These are phyloP conservation scores for Netelia inedita DNA, from an alignment of 2,888 invertebrate genomes.

Conservation along the genomic window DNA sequence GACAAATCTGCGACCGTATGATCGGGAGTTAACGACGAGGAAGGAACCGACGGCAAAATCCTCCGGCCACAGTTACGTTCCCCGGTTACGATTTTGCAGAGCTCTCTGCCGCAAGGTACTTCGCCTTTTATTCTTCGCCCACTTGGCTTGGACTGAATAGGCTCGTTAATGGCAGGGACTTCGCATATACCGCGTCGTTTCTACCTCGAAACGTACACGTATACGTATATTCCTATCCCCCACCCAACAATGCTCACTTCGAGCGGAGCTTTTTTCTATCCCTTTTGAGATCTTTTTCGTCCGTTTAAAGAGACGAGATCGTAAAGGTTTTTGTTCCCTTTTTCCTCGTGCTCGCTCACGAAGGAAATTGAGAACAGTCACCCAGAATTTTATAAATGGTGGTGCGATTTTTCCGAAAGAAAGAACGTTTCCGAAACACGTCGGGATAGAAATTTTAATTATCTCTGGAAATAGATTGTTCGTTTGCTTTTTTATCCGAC, in stretches of 20 bases:
- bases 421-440: too few relatives aligned
- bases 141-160: conserved; percentile 67
- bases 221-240: conserved; percentile 23
- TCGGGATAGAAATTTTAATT: too few relatives aligned
- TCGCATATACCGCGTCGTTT: conserved; percentile 17
- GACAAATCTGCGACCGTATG: not conserved
- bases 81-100: not conserved
- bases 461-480: too few relatives aligned
- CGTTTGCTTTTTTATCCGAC: too few relatives aligned
- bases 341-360: not conserved
- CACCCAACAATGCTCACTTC: conserved; percentile 61
- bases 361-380: too few relatives aligned
- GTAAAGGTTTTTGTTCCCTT: not conserved
- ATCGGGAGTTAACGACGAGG: conserved; percentile 28
- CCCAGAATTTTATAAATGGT: too few relatives aligned
- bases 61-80: conserved; percentile 13
- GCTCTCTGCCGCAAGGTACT: conserved; percentile 35
- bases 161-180: conserved; percentile 64
- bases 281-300: conserved; percentile 43
- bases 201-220: not conserved
- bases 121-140: conserved; percentile 55
- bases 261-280: conserved; percentile 34
- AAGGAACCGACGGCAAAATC: conserved; percentile 27
- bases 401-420: too few relatives aligned
- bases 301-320: not conserved